A percentile compares a stretch with the other conserved stretches of the same genome.
phyloP scores from a whole-genome alignment of 2,888 invertebrate species.

The Xestoiulus laeticollis region DNA sequence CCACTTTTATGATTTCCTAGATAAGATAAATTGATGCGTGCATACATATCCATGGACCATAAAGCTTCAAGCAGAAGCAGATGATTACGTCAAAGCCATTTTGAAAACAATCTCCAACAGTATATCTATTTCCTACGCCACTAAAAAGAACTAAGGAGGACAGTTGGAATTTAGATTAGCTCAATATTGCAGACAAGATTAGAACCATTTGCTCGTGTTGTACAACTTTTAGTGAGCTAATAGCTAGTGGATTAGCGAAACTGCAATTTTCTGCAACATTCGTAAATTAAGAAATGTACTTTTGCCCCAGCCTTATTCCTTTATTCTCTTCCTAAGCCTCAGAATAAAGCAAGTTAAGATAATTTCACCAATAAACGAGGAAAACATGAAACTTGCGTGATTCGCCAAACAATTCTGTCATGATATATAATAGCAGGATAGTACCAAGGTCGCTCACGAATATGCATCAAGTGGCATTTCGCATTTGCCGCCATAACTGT shows the following conservation, averaged over 20 bases:
- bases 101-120: neutral
- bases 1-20: no score
- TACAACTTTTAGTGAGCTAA: no score
- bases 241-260: neutral
- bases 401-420: neutral
- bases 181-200: no score
- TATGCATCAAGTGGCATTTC: neutral
- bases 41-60: no score
- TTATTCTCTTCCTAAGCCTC: neutral
- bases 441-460: neutral
- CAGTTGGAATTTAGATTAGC: no score
- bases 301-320: neutral
- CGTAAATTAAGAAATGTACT: neutral
- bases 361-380: neutral
- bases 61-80: no score
- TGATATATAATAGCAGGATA: slow-evolving; percentile 7
- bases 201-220: neutral
- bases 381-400: neutral
- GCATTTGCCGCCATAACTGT: neutral
- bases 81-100: neutral
- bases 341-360: neutral
- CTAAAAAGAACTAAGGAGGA: neutral
- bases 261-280: neutral
- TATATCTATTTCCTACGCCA: neutral
- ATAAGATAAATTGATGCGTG: no score